Evolutionary conservation across 2,113 vertebrate species (phyloP), one percentile per base, ranked within the genome.

Genomic region (Pycnonotus jocosus): DNA sequence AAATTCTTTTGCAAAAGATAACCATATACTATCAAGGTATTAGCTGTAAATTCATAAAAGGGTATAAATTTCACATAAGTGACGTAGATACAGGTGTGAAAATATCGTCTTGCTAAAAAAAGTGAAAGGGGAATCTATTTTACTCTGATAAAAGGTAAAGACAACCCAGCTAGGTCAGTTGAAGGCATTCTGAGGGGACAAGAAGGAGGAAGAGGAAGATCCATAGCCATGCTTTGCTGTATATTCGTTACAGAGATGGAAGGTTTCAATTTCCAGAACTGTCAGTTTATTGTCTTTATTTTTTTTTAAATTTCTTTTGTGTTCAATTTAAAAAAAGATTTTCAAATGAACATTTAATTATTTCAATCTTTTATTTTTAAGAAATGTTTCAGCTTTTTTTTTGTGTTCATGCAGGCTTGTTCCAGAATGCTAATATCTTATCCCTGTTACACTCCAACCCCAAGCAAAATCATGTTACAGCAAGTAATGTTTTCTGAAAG

Each of bases 391-490:
- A 30, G 23, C 5, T 14, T 50, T 57, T 50, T 24, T 37, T 40
- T 84, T 66, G 82, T 27, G 11, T 54, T 90, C 40, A 25, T 37
- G 17, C 60, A 72, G 21, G 20, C 45, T 96, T 93, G 57, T 38
- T 66, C 51, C 54, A 66, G 62, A 95, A 92, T 80, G 85, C 23
- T 92, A 93, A 77, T 82, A 91, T 47, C 69, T 74, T 90, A 54
- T 86, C 31, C 25, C 40, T 88, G 45, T 48, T 86, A 74, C 33
- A 53, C 53, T 78, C 47, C 64, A 87, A 94, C 81, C 53, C 27
- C 54, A 92, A 95, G 91, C 66, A 86, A 97, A 96, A 95, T 92
- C 96, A 94, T 96, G 96, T 96, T 92, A 72, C 68, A 95, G 86
- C 96, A 97, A 88, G 96, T 68, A 90, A 85, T 51, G 35, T 7